These are phyloP conservation scores for Callyntrura sp. DNA, from an alignment of 2,888 invertebrate genomes.

Conservation along the genomic window DNA sequence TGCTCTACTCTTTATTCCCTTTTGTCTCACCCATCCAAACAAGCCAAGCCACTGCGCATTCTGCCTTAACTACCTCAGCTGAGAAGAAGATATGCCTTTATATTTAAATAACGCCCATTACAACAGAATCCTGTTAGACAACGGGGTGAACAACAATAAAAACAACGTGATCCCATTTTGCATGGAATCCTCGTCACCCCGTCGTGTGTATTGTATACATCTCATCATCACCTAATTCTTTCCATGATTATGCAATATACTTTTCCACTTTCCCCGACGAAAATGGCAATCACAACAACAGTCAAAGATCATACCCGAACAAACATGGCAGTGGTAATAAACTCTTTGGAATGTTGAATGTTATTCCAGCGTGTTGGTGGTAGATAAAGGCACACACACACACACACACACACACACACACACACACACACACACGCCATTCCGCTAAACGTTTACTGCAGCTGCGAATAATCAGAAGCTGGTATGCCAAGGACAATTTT, in stretches of 20 bases:
- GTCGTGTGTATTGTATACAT: not conserved
- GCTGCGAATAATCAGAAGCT: not conserved
- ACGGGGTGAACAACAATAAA: conserved; percentile 16
- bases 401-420: too few relatives aligned
- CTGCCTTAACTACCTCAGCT: not conserved
- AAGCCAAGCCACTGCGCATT: not conserved
- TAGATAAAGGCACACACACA: too few relatives aligned
- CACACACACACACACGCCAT: not conserved
- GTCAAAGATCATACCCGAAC: too few relatives aligned
- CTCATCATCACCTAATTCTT: not conserved
- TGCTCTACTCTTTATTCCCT: too few relatives aligned
- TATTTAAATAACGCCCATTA: too few relatives aligned
- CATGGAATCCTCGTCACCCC: not conserved
- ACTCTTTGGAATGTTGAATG: not conserved
- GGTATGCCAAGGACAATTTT: too few relatives aligned
- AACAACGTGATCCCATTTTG: conserved; percentile 27
- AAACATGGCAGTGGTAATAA: too few relatives aligned
- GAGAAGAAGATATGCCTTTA: conserved; percentile 1
- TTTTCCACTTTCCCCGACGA: not conserved
- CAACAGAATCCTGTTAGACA: too few relatives aligned
- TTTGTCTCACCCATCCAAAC: not conserved
- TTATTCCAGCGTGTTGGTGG: not conserved
- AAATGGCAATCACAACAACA: not conserved
- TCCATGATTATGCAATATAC: too few relatives aligned
- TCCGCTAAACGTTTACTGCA: not conserved